Percentiles rank a stretch among this genome's conserved stretches.
Conservation (phyloP, 35 echinoderm and acorn worm species). For the Apostichopus californicus region DNA sequence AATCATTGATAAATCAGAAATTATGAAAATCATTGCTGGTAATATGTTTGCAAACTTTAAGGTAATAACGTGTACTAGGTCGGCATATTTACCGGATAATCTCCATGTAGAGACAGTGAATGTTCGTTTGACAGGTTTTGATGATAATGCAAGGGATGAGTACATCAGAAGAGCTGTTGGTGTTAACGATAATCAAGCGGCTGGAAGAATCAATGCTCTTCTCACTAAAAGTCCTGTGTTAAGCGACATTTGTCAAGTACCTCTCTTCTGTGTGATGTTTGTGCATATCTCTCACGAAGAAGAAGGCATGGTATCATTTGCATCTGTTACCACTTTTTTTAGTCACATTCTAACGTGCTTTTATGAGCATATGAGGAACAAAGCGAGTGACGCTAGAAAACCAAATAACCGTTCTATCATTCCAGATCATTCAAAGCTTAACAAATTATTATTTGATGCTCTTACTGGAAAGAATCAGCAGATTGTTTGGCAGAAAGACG, state of each 20-base stretch:
- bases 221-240: neutral
- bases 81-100: too few species aligned
- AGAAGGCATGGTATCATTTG: neutral
- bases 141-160: neutral
- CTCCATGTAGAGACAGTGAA: too few species aligned
- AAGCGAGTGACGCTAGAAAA: neutral
- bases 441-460: neutral
- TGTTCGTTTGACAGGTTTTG: too few species aligned
- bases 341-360: neutral
- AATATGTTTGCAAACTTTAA: too few species aligned
- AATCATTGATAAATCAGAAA: too few species aligned
- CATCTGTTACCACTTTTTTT: neutral
- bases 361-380: neutral
- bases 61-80: too few species aligned
- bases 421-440: neutral
- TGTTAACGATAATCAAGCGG: neutral
- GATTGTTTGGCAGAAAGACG: neutral
- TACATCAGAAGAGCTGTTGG: constrained; percentile 12
- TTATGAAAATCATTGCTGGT: too few species aligned
- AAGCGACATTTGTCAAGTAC: constrained; percentile 19
- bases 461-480: neutral
- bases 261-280: neutral
- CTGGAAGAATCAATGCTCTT: neutral
- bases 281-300: too few species aligned
- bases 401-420: neutral